Base-by-base conservation (phyloP, 2,888 invertebrate species). In the Spodoptera exigua region DNA sequence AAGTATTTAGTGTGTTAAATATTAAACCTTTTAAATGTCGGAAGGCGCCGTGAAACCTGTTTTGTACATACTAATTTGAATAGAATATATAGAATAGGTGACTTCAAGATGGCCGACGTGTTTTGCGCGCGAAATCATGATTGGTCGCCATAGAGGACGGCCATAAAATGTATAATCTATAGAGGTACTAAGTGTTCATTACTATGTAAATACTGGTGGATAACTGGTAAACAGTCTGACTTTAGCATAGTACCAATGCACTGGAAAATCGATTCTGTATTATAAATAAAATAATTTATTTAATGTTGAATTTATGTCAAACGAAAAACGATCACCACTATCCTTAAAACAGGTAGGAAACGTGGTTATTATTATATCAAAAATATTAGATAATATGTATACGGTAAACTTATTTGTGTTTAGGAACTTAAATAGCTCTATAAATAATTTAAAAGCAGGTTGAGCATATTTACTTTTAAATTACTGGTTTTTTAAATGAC, bases 51-150 rank as follows among this genome's bases (percentile, higher is more conserved):
- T 11, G 12, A 49, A 63, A 54, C 67, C 47, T 40, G 43, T 61
- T 43, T 37, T 46, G 43, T 7, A 44, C 59, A 43, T 61, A 55
- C 61, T 60, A 58, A 72, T 67, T 76, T 63, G 59, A 70, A 63
- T 67, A 51, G 58, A 71, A 46, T 68, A 46, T 68, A 64, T 32
- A 43, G 34, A 53, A 34, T 56, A 59, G 21, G 37, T 49, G 14
- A 53, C 17, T 54, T 34, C 63, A 77, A 76, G 48, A 76, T 76
- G 76, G 76, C 78, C 44, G 70, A 48, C 41, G 12, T 47, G 44
- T 45, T 58, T 58, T 67, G 61, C 57, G 59, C 56, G 65, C 70
- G 36, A 69, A 70, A 62, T 55, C 36, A 53, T 35, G 46, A 35
- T 17, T 37, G 46, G 35, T 17, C 17, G 53, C 43, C 17, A 32